Base-by-base conservation (phyloP, 2,797 vertebrate genomes). In the Benthosema pterotum region DNA sequence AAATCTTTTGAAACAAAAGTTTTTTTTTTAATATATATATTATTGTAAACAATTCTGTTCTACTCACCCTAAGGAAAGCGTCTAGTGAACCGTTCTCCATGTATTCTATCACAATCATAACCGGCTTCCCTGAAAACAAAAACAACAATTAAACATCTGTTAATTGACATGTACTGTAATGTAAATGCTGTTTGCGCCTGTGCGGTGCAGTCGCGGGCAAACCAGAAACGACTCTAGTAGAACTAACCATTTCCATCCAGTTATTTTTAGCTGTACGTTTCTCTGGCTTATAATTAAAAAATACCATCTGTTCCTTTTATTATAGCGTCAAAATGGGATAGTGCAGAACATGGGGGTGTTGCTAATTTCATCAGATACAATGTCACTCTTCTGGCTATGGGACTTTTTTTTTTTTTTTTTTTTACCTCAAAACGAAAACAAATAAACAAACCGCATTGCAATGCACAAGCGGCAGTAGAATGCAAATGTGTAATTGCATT, bases 71-170 rank as follows among this genome's bases (percentile, higher is more conserved):
- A 91, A 99, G 96, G 94, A 99, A 99, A 55, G 94, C 93, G 73
- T 99, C 98, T 86, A 99, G 93, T 71, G 97, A 95, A 83, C 97
- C 97, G 65, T 99, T 99, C 87, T 99, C 97, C 98, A 99, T 99
- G 84, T 97, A 99, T 93, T 99, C 98, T 82, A 98, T 98, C 88
- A 99, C 94, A 85, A 99, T 99, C 98, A 99, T 99, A 80, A 99
- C 95, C 12, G 98, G 98, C 84, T 99, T 99, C 72, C 98, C 98
- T 99, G 89, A 72, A 91, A 88, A 18, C 54, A 14, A 11, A 25
- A 59, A 13, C 42, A 57, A 65, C 16, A 28, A 53, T 53, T 3
- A 14, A 60, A 9, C 17, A 15, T 56, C 63, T 69, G 83, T 84
- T 79, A 76, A 81, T 80, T 77, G 52, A 73, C 75, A 63, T 17